Conservation (phyloP, 2,113 vertebrate genomes). For the Hippocampus abdominalis region DNA sequence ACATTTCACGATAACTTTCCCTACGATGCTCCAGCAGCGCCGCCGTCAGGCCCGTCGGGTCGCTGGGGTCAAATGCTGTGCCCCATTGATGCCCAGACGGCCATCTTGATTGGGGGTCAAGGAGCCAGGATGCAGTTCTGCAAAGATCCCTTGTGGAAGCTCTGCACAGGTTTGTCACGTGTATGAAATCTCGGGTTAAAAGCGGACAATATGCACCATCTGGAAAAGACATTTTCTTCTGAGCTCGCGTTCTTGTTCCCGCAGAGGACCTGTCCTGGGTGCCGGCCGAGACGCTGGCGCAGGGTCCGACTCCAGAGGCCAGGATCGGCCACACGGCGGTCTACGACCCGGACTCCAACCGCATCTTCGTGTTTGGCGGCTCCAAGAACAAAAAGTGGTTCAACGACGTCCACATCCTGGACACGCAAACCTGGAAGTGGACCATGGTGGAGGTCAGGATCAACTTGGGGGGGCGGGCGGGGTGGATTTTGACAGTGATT, state of each 20-base stretch:
- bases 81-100: conserved; percentile 71
- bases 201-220: not conserved
- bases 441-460: conserved; percentile 67
- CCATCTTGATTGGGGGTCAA: conserved; percentile 74
- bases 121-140: conserved; percentile 73
- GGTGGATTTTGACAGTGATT: not conserved
- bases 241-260: conserved; percentile 7
- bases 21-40: conserved; percentile 31
- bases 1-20: not conserved
- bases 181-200: not conserved
- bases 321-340: conserved; percentile 73
- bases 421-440: conserved; percentile 77
- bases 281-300: conserved; percentile 69
- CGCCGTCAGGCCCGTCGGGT: conserved; percentile 55
- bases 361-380: conserved; percentile 76
- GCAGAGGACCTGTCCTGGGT: conserved; percentile 75
- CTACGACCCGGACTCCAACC: conserved; percentile 65
- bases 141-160: conserved; percentile 77
- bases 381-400: conserved; percentile 78
- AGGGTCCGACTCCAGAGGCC: conserved; percentile 73
- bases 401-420: conserved; percentile 75
- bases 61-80: conserved; percentile 76
- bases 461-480: too few species aligned
- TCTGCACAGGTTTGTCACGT: conserved; percentile 66
- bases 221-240: not conserved